phyloP scores from a whole-genome alignment of 2,113 vertebrate species.

The Corythornis vintsioides region DNA sequence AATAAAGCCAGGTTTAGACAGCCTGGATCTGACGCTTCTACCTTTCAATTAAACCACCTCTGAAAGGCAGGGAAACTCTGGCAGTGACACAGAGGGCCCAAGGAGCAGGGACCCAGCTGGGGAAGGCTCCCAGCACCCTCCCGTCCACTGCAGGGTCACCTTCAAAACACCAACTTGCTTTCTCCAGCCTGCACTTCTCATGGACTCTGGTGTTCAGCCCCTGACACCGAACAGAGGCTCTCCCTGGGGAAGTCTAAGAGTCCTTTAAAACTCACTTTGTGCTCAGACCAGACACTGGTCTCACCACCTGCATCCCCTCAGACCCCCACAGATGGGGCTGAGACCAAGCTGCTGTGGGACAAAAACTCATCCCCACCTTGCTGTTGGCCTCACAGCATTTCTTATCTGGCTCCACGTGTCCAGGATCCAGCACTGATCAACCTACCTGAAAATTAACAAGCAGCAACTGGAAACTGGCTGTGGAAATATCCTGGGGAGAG shows the following conservation, averaged over 20 bases:
- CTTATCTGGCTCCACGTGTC: accelerated
- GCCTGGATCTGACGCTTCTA: not conserved
- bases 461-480: accelerated
- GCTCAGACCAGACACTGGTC: accelerated
- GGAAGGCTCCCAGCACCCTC: not conserved
- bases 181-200: not conserved
- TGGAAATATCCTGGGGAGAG: not conserved
- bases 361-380: accelerated
- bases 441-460: accelerated
- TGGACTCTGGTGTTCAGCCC: accelerated
- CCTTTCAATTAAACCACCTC: not conserved
- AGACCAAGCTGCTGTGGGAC: accelerated
- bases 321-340: not conserved
- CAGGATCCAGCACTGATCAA: not conserved
- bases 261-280: no score
- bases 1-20: no score
- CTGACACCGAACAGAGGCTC: not conserved
- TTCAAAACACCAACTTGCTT: accelerated
- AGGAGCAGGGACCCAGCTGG: no score
- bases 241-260: accelerated
- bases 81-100: no score
- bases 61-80: accelerated
- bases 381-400: accelerated
- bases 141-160: not conserved
- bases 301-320: not conserved